Conservation (phyloP, 1,140 invertebrate genomes). For the Aphelenchoides fujianensis region DNA sequence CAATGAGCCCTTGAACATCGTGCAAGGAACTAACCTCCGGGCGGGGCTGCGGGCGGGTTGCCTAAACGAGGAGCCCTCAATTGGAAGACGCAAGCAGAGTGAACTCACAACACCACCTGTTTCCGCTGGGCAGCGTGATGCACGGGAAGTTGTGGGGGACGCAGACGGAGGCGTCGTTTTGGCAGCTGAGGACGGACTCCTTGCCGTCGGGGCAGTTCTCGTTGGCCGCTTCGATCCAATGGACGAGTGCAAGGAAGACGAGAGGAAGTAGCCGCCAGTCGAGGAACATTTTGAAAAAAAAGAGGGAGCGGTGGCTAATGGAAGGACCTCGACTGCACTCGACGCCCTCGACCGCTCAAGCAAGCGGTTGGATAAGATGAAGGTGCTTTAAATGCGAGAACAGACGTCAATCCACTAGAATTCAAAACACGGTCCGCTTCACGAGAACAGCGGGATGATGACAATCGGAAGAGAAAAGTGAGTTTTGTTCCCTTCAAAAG, state of each 20-base stretch:
- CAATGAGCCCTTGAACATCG: no score
- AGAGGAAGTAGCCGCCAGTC: not conserved
- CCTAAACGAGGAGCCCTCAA: not conserved
- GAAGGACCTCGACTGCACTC: not conserved
- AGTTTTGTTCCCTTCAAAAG: no score
- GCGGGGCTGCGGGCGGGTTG: not conserved
- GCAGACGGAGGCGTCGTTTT: not conserved
- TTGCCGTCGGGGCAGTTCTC: not conserved
- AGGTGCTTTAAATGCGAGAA: no score
- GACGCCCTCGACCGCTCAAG: no score
- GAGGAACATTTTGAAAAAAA: not conserved
- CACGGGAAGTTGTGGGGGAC: not conserved
- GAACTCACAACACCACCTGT: not conserved
- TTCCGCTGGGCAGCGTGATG: not conserved
- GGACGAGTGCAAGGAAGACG: not conserved
- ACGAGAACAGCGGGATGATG: no score
- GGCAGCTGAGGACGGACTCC: not conserved
- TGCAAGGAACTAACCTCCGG: not conserved
- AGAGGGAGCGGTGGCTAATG: not conserved
- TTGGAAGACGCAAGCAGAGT: not conserved
- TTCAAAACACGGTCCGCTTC: no score
- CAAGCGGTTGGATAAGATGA: no score
- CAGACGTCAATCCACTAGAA: no score
- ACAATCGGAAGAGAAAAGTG: no score
- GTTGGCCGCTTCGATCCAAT: not conserved